Evolutionary conservation across 2,888 invertebrate species (phyloP).

Genomic region (Chironomus riparius): DNA sequence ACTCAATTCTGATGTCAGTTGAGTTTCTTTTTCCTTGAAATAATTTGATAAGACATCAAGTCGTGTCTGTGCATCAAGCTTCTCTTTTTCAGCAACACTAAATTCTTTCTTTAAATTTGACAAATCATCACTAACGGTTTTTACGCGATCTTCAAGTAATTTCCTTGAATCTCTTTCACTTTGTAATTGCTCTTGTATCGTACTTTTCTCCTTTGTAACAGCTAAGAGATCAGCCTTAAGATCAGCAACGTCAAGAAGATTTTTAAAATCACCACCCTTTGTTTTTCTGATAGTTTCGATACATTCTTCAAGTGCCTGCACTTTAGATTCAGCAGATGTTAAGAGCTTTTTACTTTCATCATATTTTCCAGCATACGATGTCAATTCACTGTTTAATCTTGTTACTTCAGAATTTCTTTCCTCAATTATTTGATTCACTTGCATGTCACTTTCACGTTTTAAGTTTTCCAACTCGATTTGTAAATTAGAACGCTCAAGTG

Average conservation of each 20-base stretch:
- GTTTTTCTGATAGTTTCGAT: constrained; percentile 42
- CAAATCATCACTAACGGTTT: constrained; percentile 45
- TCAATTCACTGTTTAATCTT: constrained; percentile 36
- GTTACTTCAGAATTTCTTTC: constrained; percentile 39
- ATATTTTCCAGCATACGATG: constrained; percentile 34
- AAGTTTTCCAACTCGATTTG: constrained; percentile 35
- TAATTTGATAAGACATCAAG: constrained; percentile 79
- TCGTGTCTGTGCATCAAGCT: constrained; percentile 68
- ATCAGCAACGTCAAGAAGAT: constrained; percentile 48
- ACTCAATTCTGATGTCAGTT: constrained; percentile 72
- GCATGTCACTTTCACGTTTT: constrained; percentile 38
- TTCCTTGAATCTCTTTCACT: constrained; percentile 44
- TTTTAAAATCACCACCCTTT: constrained; percentile 41
- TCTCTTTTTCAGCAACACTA: constrained; percentile 58
- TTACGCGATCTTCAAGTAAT: constrained; percentile 41
- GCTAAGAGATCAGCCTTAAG: constrained; percentile 51
- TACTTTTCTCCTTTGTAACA: constrained; percentile 46
- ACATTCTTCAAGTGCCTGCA: constrained; percentile 44
- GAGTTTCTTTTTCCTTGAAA: constrained; percentile 82
- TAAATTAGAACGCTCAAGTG: constrained; percentile 40
- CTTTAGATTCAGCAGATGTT: constrained; percentile 38
- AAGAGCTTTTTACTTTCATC: constrained; percentile 37
- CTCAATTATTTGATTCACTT: constrained; percentile 36
- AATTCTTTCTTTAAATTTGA: constrained; percentile 49
- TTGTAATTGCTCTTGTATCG: constrained; percentile 42